A percentile compares a stretch with the other conserved stretches of the same genome.
phyloP scores from a whole-genome alignment of 2,888 invertebrate species.

The Electrophaes corylata region DNA sequence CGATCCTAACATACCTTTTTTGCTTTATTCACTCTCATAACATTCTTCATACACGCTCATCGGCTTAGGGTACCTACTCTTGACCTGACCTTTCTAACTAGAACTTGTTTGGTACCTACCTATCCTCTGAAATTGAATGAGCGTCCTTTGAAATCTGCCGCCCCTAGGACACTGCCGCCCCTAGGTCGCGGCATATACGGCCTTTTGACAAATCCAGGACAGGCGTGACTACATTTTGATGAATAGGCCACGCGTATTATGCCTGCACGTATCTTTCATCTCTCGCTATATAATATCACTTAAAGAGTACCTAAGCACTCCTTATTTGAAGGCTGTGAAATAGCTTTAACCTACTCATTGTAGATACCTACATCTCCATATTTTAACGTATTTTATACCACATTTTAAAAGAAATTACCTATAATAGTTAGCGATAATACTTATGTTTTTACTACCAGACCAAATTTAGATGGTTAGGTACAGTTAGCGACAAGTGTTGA shows the following conservation, averaged over 20 bases:
- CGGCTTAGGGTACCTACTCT: no score
- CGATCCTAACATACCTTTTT: no score
- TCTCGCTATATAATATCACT: constrained; percentile 28
- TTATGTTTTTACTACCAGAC: neutral
- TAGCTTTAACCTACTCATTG: constrained; percentile 80
- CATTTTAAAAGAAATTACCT: constrained; percentile 7
- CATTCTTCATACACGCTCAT: no score
- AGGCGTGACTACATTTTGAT: no score
- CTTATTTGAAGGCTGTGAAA: constrained; percentile 78
- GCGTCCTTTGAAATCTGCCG: neutral
- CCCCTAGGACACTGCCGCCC: no score
- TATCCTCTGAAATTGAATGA: no score
- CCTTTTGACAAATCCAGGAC: no score
- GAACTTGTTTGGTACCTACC: no score
- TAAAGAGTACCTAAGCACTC: constrained; percentile 58
- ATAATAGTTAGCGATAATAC: neutral
- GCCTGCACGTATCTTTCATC: constrained; percentile 24
- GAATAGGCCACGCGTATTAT: constrained; percentile 2
- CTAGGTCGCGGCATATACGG: no score
- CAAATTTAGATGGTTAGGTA: neutral
- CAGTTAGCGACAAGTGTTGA: no score
- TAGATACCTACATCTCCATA: constrained; percentile 57
- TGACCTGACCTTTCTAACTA: no score
- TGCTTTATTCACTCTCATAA: no score
- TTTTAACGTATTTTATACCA: constrained; percentile 17